Conservation (phyloP, 2,113 vertebrate species). For the Pseudolaguvia tuberculata region DNA sequence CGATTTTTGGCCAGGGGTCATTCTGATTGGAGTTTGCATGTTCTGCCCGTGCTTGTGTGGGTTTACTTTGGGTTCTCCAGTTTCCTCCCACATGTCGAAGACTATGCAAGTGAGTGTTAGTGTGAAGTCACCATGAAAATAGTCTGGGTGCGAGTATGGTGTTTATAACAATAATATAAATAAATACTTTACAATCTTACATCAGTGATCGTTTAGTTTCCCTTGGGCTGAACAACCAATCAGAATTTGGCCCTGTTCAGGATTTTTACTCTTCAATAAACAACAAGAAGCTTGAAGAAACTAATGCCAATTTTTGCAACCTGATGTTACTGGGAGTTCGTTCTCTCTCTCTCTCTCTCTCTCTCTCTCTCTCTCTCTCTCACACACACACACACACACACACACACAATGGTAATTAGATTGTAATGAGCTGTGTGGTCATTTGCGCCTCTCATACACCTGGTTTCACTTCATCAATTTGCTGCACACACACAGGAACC, state of each 20-base stretch:
- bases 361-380: no score
- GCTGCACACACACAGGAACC: conserved; percentile 10
- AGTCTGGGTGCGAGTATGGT: no score
- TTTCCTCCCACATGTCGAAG: no score
- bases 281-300: background rate
- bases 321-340: conserved; percentile 6
- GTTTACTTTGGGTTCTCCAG: no score
- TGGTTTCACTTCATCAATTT: conserved; percentile 43
- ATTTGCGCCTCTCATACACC: conserved; percentile 20
- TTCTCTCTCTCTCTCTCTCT: no score
- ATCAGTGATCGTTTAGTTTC: background rate
- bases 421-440: conserved; percentile 35
- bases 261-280: background rate
- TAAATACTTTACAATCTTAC: no score
- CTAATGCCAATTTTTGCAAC: background rate
- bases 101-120: no score
- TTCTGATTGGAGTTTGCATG: no score
- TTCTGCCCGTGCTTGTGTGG: no score
- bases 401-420: conserved; percentile 36
- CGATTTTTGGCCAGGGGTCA: no score
- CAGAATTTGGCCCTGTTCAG: background rate
- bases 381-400: conserved; percentile 5
- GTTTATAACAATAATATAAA: no score
- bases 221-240: background rate
- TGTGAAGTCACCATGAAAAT: no score